These are phyloP conservation scores for Bombus waltoni DNA, from an alignment of 1,140 invertebrate genomes.

Conservation along the genomic window DNA sequence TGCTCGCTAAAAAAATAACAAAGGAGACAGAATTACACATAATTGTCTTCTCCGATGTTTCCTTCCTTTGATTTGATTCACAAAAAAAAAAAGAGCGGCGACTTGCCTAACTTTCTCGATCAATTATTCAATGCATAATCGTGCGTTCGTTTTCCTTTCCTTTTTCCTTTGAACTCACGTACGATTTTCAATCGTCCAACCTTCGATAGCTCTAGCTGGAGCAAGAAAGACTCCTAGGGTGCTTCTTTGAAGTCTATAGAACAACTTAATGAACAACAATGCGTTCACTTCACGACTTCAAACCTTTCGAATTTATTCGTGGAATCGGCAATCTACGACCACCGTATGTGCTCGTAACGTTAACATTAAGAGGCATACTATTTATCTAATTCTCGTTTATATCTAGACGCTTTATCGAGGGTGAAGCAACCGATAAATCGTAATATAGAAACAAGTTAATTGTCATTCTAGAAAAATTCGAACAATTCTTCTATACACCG, in stretches of 20 bases:
- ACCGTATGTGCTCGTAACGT: neutral
- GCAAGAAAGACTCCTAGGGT: neutral
- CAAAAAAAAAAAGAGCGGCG: neutral
- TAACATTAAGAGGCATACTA: neutral
- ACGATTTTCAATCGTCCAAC: neutral
- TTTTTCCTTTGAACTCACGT: neutral
- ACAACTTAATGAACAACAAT: neutral
- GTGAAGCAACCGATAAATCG: neutral
- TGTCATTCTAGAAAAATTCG: neutral
- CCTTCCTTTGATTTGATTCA: conserved; percentile 24
- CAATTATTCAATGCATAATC: conserved; percentile 63
- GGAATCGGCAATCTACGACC: neutral
- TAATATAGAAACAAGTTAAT: neutral
- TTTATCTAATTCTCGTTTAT: neutral
- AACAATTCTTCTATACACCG: neutral
- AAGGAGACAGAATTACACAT: neutral
- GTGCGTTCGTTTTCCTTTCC: conserved; percentile 26
- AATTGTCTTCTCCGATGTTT: conserved; percentile 23
- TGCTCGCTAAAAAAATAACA: neutral
- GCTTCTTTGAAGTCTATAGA: conserved; percentile 7
- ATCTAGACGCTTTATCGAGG: neutral
- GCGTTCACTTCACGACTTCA: neutral
- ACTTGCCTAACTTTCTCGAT: conserved; percentile 35
- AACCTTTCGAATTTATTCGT: neutral
- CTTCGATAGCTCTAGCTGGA: neutral